Base-by-base conservation (phyloP, 2,797 vertebrate genomes). In the Gobionotothen gibberifrons region DNA sequence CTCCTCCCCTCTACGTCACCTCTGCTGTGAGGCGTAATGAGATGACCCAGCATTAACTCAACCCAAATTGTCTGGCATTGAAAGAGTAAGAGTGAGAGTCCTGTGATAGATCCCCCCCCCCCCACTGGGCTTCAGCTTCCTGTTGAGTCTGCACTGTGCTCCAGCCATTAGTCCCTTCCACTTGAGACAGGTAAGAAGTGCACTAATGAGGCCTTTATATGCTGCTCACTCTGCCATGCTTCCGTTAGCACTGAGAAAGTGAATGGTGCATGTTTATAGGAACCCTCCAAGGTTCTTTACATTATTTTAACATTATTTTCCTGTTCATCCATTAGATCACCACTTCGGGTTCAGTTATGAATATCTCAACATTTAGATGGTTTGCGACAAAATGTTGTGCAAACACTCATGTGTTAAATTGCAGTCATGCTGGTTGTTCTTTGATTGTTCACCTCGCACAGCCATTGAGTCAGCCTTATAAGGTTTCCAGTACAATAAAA, bases 31-130 rank as follows among this genome's bases (percentile, higher is more conserved):
- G 68, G 76, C 40, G 44, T 87, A 93, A 92, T 90, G 89, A 93
- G 89, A 87, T 84, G 85, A 90, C 90, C 91, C 89, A 87, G 84
- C 94, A 92, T 91, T 80, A 92, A 90, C 89, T 86, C 53, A 83
- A 82, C 89, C 88, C 77, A 89, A 88, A 93, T 91, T 91, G 88
- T 89, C 71, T 88, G 79, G 78, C 81, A 68, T 63, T 77, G 67
- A 76, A 87, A 84, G 80, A 80, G 72, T 61, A 26, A 74, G 47
- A 60, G 74, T 16, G 36, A 64, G 79, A 81, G 80, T 79, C 81
- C 70, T 81, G 83, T 72, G 78, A 59, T 83, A 47, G 72, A 47
- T 42, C 32, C 22, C 22, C 32, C 39, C 52, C 69, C 48, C 80
- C 84, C 49, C 70, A 2, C n/a, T 44, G 62, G 80, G 82, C 76